A percentile compares a stretch with the other conserved stretches of the same genome.
These are phyloP conservation scores for Eupithecia subfuscata DNA, from an alignment of 2,888 invertebrate genomes.

Conservation along the genomic window DNA sequence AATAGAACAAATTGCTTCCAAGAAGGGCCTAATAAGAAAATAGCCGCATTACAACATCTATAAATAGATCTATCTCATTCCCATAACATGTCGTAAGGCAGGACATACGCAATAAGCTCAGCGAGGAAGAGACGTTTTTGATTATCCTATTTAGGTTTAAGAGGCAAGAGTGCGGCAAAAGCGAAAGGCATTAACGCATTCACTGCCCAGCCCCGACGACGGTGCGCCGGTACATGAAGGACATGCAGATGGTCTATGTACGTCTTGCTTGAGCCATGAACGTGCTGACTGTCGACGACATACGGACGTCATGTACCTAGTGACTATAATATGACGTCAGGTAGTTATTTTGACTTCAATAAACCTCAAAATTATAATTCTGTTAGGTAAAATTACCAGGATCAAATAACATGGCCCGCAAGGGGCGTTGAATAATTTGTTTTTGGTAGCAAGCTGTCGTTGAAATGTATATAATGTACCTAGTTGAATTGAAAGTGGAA, in stretches of 20 bases:
- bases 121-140: background rate
- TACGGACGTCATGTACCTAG: too few species aligned
- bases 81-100: constrained; percentile 4
- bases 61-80: constrained; percentile 31
- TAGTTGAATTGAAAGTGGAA: background rate
- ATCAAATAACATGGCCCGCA: too few species aligned
- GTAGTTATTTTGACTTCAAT: too few species aligned
- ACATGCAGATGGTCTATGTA: too few species aligned
- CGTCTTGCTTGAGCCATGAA: too few species aligned
- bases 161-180: background rate
- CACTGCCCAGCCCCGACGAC: too few species aligned
- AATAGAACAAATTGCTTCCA: constrained; percentile 26
- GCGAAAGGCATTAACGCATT: background rate
- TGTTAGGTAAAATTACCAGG: too few species aligned
- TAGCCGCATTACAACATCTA: constrained; percentile 26
- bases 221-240: too few species aligned
- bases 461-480: background rate
- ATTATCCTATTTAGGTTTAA: background rate
- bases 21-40: constrained; percentile 22
- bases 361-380: too few species aligned
- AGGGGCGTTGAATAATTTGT: background rate
- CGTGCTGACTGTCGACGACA: too few species aligned
- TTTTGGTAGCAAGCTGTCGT: background rate
- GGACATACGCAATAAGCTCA: background rate
- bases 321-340: too few species aligned